phyloP scores from a whole-genome alignment of 2,797 vertebrate genomes.

The Percopsis omiscomaycus region DNA sequence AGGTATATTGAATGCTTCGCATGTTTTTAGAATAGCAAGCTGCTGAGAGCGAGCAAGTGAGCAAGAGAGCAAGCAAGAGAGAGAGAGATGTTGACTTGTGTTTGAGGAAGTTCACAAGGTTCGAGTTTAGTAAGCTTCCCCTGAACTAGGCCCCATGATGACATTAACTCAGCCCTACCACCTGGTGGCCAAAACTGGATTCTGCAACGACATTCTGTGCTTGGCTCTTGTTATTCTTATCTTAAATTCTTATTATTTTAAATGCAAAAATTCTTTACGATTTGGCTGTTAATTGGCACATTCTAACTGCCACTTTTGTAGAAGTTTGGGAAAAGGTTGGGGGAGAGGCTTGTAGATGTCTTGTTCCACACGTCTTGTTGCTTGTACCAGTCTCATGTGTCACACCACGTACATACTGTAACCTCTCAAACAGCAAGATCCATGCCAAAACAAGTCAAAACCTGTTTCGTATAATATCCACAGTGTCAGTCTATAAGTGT shows the following conservation, averaged over 20 bases:
- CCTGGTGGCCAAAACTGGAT: conserved; percentile 52
- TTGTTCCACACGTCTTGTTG: no score
- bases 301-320: no score
- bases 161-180: conserved; percentile 34
- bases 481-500: not conserved
- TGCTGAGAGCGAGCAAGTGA: not conserved
- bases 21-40: conserved; percentile 35
- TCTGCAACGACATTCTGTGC: conserved; percentile 24
- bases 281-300: no score
- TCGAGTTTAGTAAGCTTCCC: conserved; percentile 52
- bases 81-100: conserved; percentile 56
- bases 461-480: not conserved
- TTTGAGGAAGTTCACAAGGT: conserved; percentile 69
- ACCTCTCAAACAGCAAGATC: not conserved
- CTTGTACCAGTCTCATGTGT: no score
- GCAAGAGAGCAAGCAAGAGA: conserved; percentile 10
- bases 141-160: conserved; percentile 56
- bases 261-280: no score
- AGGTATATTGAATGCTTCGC: conserved; percentile 31
- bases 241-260: no score
- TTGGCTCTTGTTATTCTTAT: not conserved
- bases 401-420: no score
- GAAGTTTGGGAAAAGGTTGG: no score
- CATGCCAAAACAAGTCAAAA: no score
- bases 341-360: no score